phyloP scores from a whole-genome alignment of 2,888 invertebrate species.

The Erebia ligea region DNA sequence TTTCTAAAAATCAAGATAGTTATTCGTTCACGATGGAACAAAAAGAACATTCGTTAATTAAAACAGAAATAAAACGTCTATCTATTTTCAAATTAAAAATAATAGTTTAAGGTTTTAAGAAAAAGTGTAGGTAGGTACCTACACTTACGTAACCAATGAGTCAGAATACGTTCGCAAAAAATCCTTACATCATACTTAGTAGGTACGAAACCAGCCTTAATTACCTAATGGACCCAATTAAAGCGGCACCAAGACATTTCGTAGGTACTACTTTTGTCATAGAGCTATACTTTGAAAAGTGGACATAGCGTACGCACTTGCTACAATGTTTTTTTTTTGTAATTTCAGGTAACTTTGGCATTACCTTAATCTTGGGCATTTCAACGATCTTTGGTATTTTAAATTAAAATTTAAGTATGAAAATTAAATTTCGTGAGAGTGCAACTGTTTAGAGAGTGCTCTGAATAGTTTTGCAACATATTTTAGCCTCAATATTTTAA shows the following conservation, averaged over 20 bases:
- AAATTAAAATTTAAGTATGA: neutral
- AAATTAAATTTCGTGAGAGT: neutral
- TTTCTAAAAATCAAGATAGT: too few species aligned
- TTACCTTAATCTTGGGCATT: neutral
- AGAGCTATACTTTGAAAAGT: neutral
- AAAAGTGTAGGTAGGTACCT: neutral
- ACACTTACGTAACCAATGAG: slow-evolving; percentile 3
- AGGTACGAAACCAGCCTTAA: slow-evolving; percentile 32
- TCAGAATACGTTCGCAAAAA: slow-evolving; percentile 21
- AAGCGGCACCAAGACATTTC: slow-evolving; percentile 40
- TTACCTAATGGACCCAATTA: slow-evolving; percentile 44
- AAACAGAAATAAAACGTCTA: slow-evolving; percentile 7
- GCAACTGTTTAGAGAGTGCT: neutral
- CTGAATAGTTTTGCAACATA: too few species aligned
- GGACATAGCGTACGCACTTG: too few species aligned
- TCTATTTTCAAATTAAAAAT: slow-evolving; percentile 1
- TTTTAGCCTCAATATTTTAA: too few species aligned
- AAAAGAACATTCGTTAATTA: slow-evolving; percentile 7
- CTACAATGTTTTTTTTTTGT: neutral
- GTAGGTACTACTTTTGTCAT: slow-evolving; percentile 15
- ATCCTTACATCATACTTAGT: slow-evolving; percentile 27
- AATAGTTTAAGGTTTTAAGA: neutral
- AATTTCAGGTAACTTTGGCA: too few species aligned
- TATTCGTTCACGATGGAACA: neutral
- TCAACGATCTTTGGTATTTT: neutral